Conservation (phyloP, 2,888 invertebrate species). For the Antheraea assamensis region DNA sequence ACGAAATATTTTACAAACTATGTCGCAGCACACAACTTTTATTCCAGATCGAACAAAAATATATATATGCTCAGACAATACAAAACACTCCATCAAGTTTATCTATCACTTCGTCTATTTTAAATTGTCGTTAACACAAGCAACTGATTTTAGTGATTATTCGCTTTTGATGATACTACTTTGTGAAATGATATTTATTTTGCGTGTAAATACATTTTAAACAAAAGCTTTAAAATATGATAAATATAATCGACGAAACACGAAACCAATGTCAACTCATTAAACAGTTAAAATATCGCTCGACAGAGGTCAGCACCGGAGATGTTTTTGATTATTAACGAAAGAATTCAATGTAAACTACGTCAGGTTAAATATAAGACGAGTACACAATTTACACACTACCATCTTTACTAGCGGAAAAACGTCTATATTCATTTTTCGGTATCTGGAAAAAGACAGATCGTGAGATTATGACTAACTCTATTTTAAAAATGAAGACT, state of each 20-base stretch:
- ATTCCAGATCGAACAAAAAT: too few relatives aligned
- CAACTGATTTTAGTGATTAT: not conserved
- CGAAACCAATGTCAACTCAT: not conserved
- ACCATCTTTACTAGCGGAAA: not conserved
- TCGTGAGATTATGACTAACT: not conserved
- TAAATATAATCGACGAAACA: not conserved
- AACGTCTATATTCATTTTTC: not conserved
- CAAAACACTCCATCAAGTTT: too few relatives aligned
- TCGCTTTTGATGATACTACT: not conserved
- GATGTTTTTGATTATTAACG: not conserved
- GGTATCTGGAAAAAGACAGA: not conserved
- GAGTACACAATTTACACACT: not conserved
- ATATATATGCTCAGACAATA: too few relatives aligned
- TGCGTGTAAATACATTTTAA: not conserved
- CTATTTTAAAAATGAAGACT: too few relatives aligned
- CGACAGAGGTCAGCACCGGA: constrained; percentile 7
- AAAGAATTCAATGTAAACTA: constrained; percentile 10
- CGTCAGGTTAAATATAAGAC: not conserved
- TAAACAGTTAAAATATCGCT: not conserved
- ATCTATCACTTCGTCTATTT: not conserved
- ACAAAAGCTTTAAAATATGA: constrained; percentile 5
- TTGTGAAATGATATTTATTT: not conserved
- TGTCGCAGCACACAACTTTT: too few relatives aligned
- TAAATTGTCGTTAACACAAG: not conserved
- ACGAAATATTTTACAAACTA: too few relatives aligned